These are phyloP conservation scores for Vireo altiloquus DNA, from an alignment of 2,113 vertebrate species.

Conservation along the genomic window DNA sequence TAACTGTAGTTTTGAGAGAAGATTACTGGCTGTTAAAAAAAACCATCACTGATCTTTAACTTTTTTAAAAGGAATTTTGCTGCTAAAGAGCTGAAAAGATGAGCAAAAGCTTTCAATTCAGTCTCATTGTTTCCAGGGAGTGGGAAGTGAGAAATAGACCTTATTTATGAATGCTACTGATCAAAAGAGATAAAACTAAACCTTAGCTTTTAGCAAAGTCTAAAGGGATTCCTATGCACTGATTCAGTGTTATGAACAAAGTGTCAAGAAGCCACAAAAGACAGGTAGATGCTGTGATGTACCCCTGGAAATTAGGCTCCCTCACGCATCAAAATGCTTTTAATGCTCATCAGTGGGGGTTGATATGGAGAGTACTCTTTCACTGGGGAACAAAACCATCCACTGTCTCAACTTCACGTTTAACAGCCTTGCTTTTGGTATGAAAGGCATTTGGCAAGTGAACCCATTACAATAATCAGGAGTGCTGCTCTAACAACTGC, in stretches of 20 bases:
- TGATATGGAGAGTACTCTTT: neutral
- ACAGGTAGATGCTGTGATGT: neutral
- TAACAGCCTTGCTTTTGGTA: slow-evolving; percentile 33
- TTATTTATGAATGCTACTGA: neutral
- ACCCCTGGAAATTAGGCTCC: neutral
- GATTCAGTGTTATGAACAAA: neutral
- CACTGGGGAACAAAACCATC: neutral
- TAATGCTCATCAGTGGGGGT: neutral
- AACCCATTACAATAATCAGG: slow-evolving; percentile 36
- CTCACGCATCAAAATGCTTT: slow-evolving; percentile 11
- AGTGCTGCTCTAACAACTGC: slow-evolving; percentile 15
- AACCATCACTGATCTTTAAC: neutral
- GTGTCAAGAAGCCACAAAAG: neutral
- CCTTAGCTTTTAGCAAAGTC: neutral
- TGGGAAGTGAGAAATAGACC: neutral
- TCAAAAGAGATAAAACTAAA: neutral
- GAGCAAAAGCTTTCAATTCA: neutral
- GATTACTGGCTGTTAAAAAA: neutral
- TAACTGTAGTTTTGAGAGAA: neutral
- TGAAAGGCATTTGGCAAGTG: slow-evolving; percentile 36
- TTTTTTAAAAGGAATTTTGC: neutral
- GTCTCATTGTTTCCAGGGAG: neutral
- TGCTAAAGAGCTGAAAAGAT: neutral
- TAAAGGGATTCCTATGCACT: neutral
- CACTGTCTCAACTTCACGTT: neutral